Conservation (phyloP, 92 coral and sea anemone species). For the Epizoanthus illoricatus region DNA sequence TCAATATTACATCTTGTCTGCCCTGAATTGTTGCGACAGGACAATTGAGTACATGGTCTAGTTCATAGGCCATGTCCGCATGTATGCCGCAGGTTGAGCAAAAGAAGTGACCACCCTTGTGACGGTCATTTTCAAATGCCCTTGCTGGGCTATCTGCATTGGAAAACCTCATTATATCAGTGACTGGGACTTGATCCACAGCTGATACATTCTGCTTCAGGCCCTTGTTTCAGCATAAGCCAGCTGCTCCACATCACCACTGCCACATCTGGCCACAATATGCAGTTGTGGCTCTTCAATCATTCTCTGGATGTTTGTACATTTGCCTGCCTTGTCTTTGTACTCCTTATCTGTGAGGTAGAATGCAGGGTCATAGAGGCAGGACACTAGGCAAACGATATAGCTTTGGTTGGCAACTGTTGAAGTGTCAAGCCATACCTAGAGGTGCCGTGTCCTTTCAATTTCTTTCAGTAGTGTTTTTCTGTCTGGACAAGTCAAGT, state of each 20-base stretch:
- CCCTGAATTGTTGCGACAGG: conserved; percentile 11
- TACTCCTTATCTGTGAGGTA: no score
- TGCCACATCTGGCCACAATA: no score
- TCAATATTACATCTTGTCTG: conserved; percentile 22
- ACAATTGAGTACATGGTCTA: no score
- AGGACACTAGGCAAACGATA: conserved; percentile 40
- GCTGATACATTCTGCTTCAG: conserved; percentile 8
- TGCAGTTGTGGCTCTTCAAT: no score
- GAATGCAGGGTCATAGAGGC: no score
- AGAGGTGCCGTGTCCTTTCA: no score
- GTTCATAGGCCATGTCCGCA: no score
- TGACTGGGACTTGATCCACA: neutral
- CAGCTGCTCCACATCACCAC: conserved; percentile 49
- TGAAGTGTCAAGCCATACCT: conserved; percentile 3
- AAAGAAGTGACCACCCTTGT: no score
- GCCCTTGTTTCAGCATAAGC: conserved; percentile 45
- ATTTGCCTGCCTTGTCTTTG: no score
- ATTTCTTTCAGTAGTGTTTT: no score
- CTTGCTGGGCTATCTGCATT: conserved; percentile 54
- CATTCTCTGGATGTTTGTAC: no score
- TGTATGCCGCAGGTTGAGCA: no score
- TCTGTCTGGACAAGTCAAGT: neutral
- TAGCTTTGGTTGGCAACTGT: conserved; percentile 45
- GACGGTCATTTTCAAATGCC: conserved; percentile 46
- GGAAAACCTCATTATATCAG: conserved; percentile 38